Conservation (phyloP, 2,888 invertebrate species). For the Andrena fulva region DNA sequence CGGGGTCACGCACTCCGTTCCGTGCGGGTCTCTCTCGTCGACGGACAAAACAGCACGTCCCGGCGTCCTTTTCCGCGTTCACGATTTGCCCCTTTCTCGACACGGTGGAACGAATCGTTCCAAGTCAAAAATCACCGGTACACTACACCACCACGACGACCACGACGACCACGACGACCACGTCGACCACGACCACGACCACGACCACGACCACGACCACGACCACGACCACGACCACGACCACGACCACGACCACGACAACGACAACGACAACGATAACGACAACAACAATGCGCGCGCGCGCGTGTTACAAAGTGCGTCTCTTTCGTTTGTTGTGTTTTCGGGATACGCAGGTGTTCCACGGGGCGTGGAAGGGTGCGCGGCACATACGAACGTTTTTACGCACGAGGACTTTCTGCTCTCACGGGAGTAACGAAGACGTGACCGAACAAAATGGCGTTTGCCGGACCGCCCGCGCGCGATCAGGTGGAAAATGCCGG, state of each 20-base stretch:
- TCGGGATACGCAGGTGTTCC: conserved; percentile 60
- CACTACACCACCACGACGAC: no score
- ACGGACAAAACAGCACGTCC: conserved; percentile 69
- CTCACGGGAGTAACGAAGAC: conserved; percentile 61
- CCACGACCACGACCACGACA: conserved; percentile 16
- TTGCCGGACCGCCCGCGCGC: conserved; percentile 77
- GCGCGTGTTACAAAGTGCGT: conserved; percentile 61
- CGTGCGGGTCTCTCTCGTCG: conserved; percentile 60
- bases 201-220: neutral
- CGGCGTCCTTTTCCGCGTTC: conserved; percentile 62
- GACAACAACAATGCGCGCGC: conserved; percentile 43
- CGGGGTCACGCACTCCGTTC: conserved; percentile 70
- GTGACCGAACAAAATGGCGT: conserved; percentile 75
- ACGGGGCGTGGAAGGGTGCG: conserved; percentile 66
- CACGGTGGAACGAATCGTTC: conserved; percentile 34
- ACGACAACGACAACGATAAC: conserved; percentile 36
- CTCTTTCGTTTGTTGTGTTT: conserved; percentile 62
- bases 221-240: neutral
- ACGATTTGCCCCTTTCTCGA: conserved; percentile 23
- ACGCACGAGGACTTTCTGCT: conserved; percentile 65
- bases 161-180: conserved; percentile 38
- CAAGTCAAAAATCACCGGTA: conserved; percentile 61
- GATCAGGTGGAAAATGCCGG: conserved; percentile 83
- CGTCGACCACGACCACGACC: conserved; percentile 47
- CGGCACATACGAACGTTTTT: conserved; percentile 65